Percentiles rank a stretch among this genome's conserved stretches.
Evolutionary conservation across 2,797 vertebrate genomes (phyloP).

Genomic region (Halcyon leucocephala): DNA sequence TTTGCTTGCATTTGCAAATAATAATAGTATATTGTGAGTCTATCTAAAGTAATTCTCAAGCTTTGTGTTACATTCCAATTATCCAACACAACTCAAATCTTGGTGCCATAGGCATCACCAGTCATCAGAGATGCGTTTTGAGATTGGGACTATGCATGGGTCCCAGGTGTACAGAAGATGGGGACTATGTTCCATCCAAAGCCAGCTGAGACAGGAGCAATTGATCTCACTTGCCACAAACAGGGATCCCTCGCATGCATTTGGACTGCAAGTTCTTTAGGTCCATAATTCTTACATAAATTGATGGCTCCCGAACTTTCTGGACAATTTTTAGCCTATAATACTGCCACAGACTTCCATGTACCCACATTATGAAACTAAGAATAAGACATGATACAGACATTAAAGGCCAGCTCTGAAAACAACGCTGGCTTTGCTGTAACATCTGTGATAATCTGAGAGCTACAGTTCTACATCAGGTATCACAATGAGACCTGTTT

Average conservation of each 20-base stretch:
- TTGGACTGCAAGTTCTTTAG: not conserved
- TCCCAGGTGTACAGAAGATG: rapidly evolving
- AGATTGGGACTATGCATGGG: not conserved
- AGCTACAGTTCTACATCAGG: not conserved
- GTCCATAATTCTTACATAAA: not conserved
- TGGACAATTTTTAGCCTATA: not conserved
- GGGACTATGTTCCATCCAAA: not conserved
- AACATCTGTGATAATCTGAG: not conserved
- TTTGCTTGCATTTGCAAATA: not conserved
- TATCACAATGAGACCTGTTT: not conserved
- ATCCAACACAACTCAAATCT: not conserved
- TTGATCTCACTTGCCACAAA: not conserved
- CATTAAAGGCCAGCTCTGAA: not conserved
- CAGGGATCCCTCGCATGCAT: not conserved
- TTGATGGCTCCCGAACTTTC: not conserved
- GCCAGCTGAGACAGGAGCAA: not conserved
- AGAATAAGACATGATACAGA: not conserved
- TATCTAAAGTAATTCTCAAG: not conserved
- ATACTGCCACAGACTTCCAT: not conserved
- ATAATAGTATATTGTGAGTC: not conserved
- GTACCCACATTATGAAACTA: not conserved
- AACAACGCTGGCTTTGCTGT: not conserved
- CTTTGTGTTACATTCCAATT: not conserved
- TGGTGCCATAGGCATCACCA: not conserved
- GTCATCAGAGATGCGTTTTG: not conserved